Evolutionary conservation across 2,888 invertebrate species (phyloP).

Genomic region (Stenodema calcarata): DNA sequence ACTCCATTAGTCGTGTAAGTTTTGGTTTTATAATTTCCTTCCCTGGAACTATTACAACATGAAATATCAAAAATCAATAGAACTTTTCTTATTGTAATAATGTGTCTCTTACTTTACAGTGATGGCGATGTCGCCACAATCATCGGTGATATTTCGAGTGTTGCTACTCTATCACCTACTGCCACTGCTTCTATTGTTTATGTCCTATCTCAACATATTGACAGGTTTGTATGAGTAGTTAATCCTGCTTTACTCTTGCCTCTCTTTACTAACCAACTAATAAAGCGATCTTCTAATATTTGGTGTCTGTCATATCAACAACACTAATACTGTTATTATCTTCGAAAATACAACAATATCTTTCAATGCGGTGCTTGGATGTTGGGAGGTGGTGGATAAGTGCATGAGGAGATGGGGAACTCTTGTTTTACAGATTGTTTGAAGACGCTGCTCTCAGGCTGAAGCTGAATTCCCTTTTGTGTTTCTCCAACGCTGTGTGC

Average conservation of each 20-base stretch:
- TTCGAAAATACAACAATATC: no score
- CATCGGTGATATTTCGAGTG: constrained; percentile 51
- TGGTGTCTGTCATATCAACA: not conserved
- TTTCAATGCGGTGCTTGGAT: not conserved
- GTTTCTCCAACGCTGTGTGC: constrained; percentile 82
- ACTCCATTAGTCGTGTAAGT: constrained; percentile 10
- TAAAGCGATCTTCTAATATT: not conserved
- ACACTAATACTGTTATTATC: no score
- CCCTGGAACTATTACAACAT: not conserved
- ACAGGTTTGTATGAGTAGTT: constrained; percentile 68
- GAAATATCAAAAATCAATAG: not conserved
- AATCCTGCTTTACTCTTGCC: not conserved
- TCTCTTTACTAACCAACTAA: not conserved
- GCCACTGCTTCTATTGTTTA: constrained; percentile 89
- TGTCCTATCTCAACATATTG: constrained; percentile 86
- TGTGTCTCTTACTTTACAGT: constrained; percentile 56
- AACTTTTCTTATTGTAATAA: not conserved
- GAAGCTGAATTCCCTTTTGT: constrained; percentile 82
- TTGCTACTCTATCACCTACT: constrained; percentile 71
- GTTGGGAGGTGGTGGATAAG: not conserved
- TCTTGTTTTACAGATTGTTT: constrained; percentile 70
- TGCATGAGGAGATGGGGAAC: not conserved
- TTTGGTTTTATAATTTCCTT: not conserved
- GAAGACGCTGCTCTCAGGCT: constrained; percentile 86
- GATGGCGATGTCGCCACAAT: constrained; percentile 51